A percentile compares a stretch with the other conserved stretches of the same genome.
Conservation (phyloP, 2,113 vertebrate species). For the Scytalopus superciliaris region DNA sequence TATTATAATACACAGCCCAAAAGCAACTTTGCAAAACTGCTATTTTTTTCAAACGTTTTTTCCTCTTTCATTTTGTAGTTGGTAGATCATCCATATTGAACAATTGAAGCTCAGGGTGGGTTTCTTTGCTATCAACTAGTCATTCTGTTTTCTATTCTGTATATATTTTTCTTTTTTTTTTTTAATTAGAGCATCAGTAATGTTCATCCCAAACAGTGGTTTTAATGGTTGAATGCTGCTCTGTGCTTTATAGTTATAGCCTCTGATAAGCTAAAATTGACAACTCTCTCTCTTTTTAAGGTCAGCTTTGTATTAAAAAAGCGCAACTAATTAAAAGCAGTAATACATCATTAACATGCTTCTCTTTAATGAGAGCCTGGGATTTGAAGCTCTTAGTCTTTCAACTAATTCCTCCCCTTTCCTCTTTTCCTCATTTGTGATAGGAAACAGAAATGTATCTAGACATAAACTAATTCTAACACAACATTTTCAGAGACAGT, state of each 20-base stretch:
- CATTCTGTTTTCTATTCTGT: background rate
- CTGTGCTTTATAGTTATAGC: background rate
- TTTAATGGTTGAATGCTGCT: background rate
- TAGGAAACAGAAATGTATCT: background rate
- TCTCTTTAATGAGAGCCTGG: background rate
- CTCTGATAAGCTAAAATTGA: background rate
- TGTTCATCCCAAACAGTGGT: background rate
- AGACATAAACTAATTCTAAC: background rate
- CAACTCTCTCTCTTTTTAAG: background rate
- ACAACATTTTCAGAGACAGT: background rate
- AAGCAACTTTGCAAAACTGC: background rate
- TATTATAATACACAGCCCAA: background rate
- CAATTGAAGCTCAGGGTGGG: background rate
- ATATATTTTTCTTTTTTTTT: background rate
- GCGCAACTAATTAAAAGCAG: background rate
- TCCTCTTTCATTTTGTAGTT: background rate
- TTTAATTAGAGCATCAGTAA: background rate
- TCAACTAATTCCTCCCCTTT: background rate
- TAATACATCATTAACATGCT: background rate
- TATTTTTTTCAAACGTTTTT: background rate
- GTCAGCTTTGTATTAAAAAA: background rate
- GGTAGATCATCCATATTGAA: background rate
- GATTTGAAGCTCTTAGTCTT: background rate
- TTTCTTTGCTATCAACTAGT: background rate
- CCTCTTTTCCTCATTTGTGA: background rate